phyloP scores from a whole-genome alignment of 2,113 vertebrate genomes.

The Microtus oregoni region DNA sequence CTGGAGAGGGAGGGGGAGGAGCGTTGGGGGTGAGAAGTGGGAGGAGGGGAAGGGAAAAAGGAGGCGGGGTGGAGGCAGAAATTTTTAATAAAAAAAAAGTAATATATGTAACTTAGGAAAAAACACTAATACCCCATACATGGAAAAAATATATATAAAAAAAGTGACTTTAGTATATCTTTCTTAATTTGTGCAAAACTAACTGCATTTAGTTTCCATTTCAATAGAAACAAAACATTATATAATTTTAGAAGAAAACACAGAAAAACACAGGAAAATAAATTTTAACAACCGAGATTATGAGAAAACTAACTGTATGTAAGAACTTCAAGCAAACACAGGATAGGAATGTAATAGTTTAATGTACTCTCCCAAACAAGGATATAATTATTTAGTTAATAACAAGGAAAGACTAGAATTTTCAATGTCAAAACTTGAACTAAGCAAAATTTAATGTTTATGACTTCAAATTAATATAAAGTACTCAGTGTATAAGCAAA shows the following conservation, averaged over 20 bases:
- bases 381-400: not conserved
- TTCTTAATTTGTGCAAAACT: not conserved
- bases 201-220: not conserved
- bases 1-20: too few species aligned
- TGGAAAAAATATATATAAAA: not conserved
- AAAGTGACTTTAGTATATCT: not conserved
- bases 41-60: too few species aligned
- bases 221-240: not conserved
- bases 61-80: too few species aligned
- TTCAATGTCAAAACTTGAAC: not conserved
- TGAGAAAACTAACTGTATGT: not conserved
- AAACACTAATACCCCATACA: not conserved
- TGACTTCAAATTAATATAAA: not conserved
- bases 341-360: not conserved
- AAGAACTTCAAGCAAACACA: not conserved
- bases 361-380: not conserved
- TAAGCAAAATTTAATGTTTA: not conserved
- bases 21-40: too few species aligned
- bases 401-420: not conserved
- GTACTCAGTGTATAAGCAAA: not conserved
- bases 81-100: too few species aligned
- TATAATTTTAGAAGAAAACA: not conserved
- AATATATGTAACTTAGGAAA: not conserved
- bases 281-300: not conserved
- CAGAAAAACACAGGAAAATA: not conserved